A percentile compares a stretch with the other conserved stretches of the same genome.
These are phyloP conservation scores for Osmoderma eremita DNA, from an alignment of 2,888 invertebrate species.

Conservation along the genomic window DNA sequence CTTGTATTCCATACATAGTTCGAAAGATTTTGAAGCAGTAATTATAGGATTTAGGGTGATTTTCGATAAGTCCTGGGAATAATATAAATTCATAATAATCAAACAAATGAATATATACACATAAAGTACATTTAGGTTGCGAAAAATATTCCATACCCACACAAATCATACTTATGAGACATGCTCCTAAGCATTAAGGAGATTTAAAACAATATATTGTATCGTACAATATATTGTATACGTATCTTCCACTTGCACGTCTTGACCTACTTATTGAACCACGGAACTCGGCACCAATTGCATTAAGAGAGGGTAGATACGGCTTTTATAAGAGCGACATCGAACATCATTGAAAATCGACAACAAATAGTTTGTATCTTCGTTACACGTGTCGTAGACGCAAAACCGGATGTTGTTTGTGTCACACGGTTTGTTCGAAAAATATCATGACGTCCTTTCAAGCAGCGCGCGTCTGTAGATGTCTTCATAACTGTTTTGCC, in stretches of 20 bases:
- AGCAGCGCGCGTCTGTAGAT: background rate
- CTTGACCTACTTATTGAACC: slow-evolving; percentile 22
- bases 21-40: too few species aligned
- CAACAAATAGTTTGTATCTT: slow-evolving; percentile 4
- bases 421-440: background rate
- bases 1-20: too few species aligned
- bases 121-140: too few species aligned
- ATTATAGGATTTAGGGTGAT: too few species aligned
- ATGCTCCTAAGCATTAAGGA: too few species aligned
- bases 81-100: too few species aligned
- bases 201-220: background rate
- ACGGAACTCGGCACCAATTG: slow-evolving; percentile 23
- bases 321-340: background rate
- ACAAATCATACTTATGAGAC: too few species aligned
- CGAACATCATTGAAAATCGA: background rate
- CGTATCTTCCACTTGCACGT: slow-evolving; percentile 7
- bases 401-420: slow-evolving; percentile 15
- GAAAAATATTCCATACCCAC: too few species aligned
- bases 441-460: slow-evolving; percentile 7
- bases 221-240: slow-evolving; percentile 11
- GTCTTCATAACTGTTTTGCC: slow-evolving; percentile 12
- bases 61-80: too few species aligned
- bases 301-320: background rate
- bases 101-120: too few species aligned
- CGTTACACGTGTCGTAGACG: background rate